These are phyloP conservation scores for Pterostichus niger DNA, from an alignment of 2,888 invertebrate species.

Conservation along the genomic window DNA sequence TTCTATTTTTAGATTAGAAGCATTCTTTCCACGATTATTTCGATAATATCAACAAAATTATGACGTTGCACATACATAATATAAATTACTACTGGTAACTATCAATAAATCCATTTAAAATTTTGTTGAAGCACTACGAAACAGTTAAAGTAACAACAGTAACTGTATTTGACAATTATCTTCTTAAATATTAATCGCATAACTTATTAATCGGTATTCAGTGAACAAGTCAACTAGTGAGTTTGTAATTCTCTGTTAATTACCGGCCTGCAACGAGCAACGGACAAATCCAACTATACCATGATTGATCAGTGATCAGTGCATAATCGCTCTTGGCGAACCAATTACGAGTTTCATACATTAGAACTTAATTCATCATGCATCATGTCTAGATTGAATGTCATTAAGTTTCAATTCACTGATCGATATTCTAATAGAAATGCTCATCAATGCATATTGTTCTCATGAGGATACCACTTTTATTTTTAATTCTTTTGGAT, in stretches of 20 bases:
- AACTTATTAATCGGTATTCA: not conserved
- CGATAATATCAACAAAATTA: too few relatives aligned
- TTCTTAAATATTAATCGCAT: too few relatives aligned
- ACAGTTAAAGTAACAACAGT: too few relatives aligned
- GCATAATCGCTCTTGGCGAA: constrained; percentile 30
- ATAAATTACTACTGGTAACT: too few relatives aligned
- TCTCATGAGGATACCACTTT: not conserved
- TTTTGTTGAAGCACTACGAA: too few relatives aligned
- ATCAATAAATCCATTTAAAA: too few relatives aligned
- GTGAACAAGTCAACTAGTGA: not conserved
- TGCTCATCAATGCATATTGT: constrained; percentile 12
- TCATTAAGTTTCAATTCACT: constrained; percentile 25
- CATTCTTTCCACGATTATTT: too few relatives aligned
- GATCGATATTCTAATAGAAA: constrained; percentile 15
- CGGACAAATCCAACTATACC: constrained; percentile 29
- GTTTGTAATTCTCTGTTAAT: constrained; percentile 13
- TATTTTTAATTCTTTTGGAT: too few relatives aligned
- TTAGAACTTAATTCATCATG: constrained; percentile 46
- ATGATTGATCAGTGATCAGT: constrained; percentile 36
- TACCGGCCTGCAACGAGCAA: not conserved
- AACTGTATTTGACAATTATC: too few relatives aligned
- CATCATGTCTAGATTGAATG: constrained; percentile 44
- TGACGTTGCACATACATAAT: too few relatives aligned
- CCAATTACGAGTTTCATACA: constrained; percentile 45
- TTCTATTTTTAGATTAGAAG: too few relatives aligned